These are phyloP conservation scores for Pangasius mekongensis DNA, from an alignment of 2,797 vertebrate species.

Conservation along the genomic window DNA sequence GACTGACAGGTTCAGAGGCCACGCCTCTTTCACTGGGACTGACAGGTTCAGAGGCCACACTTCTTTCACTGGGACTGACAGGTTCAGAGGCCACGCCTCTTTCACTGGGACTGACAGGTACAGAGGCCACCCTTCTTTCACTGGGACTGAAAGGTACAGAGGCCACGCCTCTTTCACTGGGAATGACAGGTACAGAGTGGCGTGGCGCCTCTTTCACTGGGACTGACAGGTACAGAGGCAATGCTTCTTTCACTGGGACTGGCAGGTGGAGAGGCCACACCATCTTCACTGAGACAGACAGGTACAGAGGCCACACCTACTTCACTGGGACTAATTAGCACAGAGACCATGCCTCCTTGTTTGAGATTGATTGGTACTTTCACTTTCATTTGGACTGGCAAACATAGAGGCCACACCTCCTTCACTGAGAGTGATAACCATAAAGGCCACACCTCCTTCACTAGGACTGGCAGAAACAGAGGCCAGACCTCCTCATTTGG, in stretches of 20 bases:
- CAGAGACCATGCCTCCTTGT: neutral
- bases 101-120: neutral
- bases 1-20: neutral
- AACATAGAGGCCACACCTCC: neutral
- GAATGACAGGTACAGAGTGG: neutral
- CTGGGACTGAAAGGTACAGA: neutral
- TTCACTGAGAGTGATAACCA: neutral
- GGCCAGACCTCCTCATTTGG: neutral
- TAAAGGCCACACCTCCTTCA: neutral
- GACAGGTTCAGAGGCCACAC: neutral
- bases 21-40: neutral
- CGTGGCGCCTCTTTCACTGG: neutral
- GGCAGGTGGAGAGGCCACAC: neutral
- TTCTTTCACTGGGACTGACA: neutral
- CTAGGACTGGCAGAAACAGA: neutral
- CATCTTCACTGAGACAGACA: neutral
- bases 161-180: neutral
- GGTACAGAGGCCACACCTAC: neutral
- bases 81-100: neutral
- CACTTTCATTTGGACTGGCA: too few species aligned
- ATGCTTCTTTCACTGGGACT: neutral
- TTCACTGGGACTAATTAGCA: neutral
- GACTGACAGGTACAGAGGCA: too few species aligned
- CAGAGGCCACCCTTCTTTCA: neutral
- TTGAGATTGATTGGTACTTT: neutral